These are phyloP conservation scores for Lasioglossum baleicum DNA, from an alignment of 1,140 invertebrate species.

Conservation along the genomic window DNA sequence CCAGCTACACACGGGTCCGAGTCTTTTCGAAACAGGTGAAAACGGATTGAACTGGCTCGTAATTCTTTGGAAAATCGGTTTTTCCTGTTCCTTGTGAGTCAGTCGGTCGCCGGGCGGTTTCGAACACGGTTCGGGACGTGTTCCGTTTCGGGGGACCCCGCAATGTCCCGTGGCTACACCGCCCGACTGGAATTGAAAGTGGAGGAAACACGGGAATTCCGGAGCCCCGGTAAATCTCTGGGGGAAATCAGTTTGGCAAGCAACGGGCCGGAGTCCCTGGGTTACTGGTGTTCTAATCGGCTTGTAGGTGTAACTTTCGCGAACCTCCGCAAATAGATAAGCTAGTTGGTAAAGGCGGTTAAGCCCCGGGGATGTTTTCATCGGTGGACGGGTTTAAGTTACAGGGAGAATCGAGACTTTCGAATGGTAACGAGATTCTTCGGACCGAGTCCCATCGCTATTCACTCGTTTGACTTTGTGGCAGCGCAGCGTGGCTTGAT, in stretches of 20 bases:
- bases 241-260: slow-evolving; percentile 46
- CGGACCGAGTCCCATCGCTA: no score
- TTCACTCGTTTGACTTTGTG: no score
- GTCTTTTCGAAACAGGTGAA: not conserved
- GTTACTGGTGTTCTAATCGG: slow-evolving; percentile 55
- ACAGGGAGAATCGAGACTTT: slow-evolving; percentile 28
- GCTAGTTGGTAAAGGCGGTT: slow-evolving; percentile 44
- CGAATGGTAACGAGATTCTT: slow-evolving; percentile 34
- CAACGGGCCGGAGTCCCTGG: not conserved
- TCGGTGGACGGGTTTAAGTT: slow-evolving; percentile 39
- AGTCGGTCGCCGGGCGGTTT: slow-evolving; percentile 25
- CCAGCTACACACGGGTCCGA: not conserved
- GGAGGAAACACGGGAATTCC: slow-evolving; percentile 54
- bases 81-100: not conserved
- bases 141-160: slow-evolving; percentile 38
- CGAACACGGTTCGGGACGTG: slow-evolving; percentile 38
- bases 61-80: slow-evolving; percentile 3
- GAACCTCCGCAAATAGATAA: slow-evolving; percentile 51
- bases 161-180: slow-evolving; percentile 25
- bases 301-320: slow-evolving; percentile 55
- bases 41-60: slow-evolving; percentile 7
- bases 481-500: no score
- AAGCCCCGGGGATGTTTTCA: slow-evolving; percentile 49
- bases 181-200: slow-evolving; percentile 46
- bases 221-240: slow-evolving; percentile 55